phyloP scores from a whole-genome alignment of 2,888 invertebrate genomes.

The Cerceris ruficornis region DNA sequence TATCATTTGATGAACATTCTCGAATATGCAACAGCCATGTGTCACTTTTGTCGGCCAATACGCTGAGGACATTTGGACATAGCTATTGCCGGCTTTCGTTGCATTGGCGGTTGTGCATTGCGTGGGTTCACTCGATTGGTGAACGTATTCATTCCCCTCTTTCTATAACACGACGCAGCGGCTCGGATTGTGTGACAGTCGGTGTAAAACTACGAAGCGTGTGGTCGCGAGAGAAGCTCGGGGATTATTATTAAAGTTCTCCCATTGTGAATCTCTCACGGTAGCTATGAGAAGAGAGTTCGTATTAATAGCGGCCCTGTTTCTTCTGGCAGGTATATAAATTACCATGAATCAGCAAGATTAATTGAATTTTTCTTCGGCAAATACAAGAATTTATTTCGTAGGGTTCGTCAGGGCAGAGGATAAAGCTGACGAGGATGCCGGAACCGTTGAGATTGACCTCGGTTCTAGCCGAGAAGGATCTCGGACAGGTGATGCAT shows the following conservation, averaged over 20 bases:
- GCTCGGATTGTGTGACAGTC: constrained; percentile 67
- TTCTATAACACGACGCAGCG: constrained; percentile 50
- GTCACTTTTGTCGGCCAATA: constrained; percentile 63
- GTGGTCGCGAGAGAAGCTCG: constrained; percentile 16
- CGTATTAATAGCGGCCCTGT: constrained; percentile 67
- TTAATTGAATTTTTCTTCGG: not conserved
- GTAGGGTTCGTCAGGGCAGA: constrained; percentile 80
- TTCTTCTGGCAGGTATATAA: constrained; percentile 74
- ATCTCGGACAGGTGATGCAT: constrained; percentile 90
- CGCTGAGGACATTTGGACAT: constrained; percentile 71
- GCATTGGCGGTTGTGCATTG: constrained; percentile 72
- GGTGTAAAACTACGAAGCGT: constrained; percentile 61
- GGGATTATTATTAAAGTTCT: constrained; percentile 21
- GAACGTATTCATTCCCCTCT: constrained; percentile 4
- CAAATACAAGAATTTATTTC: constrained; percentile 5
- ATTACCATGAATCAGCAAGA: not conserved
- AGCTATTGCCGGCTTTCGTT: constrained; percentile 59
- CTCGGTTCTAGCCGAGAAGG: constrained; percentile 93
- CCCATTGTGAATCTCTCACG: constrained; percentile 17
- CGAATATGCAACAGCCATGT: constrained; percentile 46
- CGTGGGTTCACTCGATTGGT: constrained; percentile 76
- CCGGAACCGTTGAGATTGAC: constrained; percentile 88
- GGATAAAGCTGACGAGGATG: constrained; percentile 82
- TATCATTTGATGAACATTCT: constrained; percentile 61
- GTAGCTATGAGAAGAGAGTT: constrained; percentile 72